These are phyloP conservation scores for Poecile montanus DNA, from an alignment of 2,797 vertebrate genomes.

Conservation along the genomic window DNA sequence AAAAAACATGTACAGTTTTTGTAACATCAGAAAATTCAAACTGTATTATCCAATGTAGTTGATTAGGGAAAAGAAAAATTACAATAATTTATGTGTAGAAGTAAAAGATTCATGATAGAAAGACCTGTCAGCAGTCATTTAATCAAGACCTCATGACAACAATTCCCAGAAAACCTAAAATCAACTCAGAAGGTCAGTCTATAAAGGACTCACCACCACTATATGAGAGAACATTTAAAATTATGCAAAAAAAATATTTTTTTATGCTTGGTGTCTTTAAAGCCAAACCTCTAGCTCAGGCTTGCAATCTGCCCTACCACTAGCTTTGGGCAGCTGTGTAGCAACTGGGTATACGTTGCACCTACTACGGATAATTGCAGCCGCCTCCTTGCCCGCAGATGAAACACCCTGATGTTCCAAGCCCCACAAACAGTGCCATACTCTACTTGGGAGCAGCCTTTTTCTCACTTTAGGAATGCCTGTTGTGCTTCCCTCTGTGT, in stretches of 20 bases:
- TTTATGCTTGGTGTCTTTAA: not conserved
- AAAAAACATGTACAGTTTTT: not conserved
- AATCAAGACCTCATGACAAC: not conserved
- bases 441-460: not conserved
- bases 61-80: not conserved
- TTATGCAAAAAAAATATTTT: not conserved
- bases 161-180: not conserved
- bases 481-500: not conserved
- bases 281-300: not conserved
- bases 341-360: not conserved
- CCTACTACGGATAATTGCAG: not conserved
- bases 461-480: not conserved
- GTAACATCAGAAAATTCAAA: not conserved
- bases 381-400: rapidly evolving
- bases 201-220: not conserved
- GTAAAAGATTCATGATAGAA: not conserved
- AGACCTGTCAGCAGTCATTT: not conserved
- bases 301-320: not conserved
- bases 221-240: not conserved
- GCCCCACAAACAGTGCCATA: not conserved
- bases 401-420: not conserved
- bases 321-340: not conserved
- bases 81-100: not conserved
- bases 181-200: not conserved
- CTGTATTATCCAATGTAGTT: not conserved